These are phyloP conservation scores for Oscheius sp. DNA, from an alignment of 2,888 invertebrate genomes.

Conservation along the genomic window DNA sequence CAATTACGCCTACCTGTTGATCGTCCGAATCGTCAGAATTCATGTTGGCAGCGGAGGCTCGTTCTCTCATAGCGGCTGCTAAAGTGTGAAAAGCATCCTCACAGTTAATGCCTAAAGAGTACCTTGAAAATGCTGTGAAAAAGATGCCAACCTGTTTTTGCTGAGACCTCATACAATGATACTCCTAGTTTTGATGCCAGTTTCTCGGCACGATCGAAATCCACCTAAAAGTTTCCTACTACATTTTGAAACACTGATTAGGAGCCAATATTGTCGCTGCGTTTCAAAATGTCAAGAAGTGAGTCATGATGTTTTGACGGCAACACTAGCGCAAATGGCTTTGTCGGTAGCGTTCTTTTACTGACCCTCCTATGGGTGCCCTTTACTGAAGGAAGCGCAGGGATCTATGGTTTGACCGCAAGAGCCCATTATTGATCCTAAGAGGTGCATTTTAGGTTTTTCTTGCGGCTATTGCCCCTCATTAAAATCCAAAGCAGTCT, in stretches of 20 bases:
- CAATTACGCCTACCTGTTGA: constrained; percentile 43
- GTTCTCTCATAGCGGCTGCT: constrained; percentile 72
- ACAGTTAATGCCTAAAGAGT: constrained; percentile 64
- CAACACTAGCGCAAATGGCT: no score
- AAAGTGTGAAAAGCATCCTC: constrained; percentile 72
- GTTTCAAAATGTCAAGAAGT: no score
- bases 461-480: constrained; percentile 27
- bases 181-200: constrained; percentile 71
- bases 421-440: constrained; percentile 44
- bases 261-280: no score
- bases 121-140: neutral
- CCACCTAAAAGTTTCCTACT: constrained; percentile 56
- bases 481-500: constrained; percentile 6
- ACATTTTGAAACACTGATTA: no score
- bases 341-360: no score
- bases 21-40: constrained; percentile 61
- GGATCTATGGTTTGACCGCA: constrained; percentile 36
- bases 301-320: no score
- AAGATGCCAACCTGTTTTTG: constrained; percentile 68
- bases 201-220: constrained; percentile 71
- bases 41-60: constrained; percentile 56
- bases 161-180: constrained; percentile 73
- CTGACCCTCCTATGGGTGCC: no score
- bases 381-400: constrained; percentile 20
- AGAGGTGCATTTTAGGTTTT: constrained; percentile 39